Evolutionary conservation across 2,888 invertebrate genomes (phyloP).

Genomic region (Sericinus montela): DNA sequence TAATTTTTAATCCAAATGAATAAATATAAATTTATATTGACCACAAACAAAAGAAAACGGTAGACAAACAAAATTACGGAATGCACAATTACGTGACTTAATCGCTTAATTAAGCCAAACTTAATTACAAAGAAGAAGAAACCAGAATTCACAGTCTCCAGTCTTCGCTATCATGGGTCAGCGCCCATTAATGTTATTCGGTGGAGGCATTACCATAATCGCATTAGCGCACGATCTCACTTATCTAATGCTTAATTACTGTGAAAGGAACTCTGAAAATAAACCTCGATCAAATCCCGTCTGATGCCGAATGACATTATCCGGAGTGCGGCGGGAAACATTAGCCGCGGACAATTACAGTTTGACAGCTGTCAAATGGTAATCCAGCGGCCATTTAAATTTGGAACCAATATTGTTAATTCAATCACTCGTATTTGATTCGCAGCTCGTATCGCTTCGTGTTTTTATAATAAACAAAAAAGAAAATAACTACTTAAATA

Average conservation of each 20-base stretch:
- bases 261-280: constrained; percentile 31
- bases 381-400: constrained; percentile 1
- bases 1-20: too few species aligned
- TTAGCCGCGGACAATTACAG: constrained; percentile 6
- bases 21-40: too few species aligned
- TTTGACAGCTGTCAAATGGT: constrained; percentile 13
- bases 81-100: too few species aligned
- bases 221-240: constrained; percentile 34
- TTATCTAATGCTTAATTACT: constrained; percentile 41
- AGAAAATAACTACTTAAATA: too few species aligned
- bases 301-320: constrained; percentile 13
- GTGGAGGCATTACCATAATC: constrained; percentile 30
- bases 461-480: too few species aligned
- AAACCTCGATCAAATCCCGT: constrained; percentile 16
- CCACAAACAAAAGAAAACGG: too few species aligned
- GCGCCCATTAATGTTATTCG: constrained; percentile 6
- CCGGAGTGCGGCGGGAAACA: constrained; percentile 7
- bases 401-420: constrained; percentile 12
- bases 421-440: constrained; percentile 8
- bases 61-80: too few species aligned
- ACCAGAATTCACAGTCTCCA: not conserved
- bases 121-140: too few species aligned
- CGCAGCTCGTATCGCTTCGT: constrained; percentile 4
- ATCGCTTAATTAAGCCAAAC: too few species aligned
- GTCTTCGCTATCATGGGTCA: constrained; percentile 7